These are phyloP conservation scores for Myxocyprinus asiaticus DNA, from an alignment of 2,113 vertebrate species.

Conservation along the genomic window DNA sequence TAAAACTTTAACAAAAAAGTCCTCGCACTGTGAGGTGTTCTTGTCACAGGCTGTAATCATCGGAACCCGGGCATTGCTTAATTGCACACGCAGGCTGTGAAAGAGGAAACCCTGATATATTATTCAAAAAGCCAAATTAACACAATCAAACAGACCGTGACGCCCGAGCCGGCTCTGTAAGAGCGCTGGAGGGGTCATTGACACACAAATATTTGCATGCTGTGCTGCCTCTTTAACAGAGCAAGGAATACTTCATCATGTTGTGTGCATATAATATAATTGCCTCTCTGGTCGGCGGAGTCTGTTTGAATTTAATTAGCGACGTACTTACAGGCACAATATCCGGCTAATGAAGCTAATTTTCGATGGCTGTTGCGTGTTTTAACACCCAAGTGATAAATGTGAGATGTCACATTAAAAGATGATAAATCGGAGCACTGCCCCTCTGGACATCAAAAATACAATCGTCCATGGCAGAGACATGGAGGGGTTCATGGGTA, in stretches of 20 bases:
- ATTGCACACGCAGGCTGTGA: slow-evolving; percentile 42
- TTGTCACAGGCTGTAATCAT: slow-evolving; percentile 19
- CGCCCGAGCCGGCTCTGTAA: background rate
- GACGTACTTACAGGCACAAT: slow-evolving; percentile 50
- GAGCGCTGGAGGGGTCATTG: slow-evolving; percentile 57
- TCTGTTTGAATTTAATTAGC: slow-evolving; percentile 66
- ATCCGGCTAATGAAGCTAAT: slow-evolving; percentile 60
- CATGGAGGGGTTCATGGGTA: slow-evolving; percentile 56
- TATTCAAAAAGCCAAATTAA: slow-evolving; percentile 56
- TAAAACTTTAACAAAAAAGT: background rate
- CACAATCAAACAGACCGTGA: slow-evolving; percentile 50
- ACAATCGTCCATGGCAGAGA: slow-evolving; percentile 20
- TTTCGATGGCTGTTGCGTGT: slow-evolving; percentile 46
- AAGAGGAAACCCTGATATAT: slow-evolving; percentile 50
- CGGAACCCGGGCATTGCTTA: slow-evolving; percentile 32
- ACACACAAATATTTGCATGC: slow-evolving; percentile 66
- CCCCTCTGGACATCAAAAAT: slow-evolving; percentile 61
- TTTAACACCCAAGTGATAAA: slow-evolving; percentile 62
- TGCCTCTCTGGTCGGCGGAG: slow-evolving; percentile 56
- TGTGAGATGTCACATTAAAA: slow-evolving; percentile 60
- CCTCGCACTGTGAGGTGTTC: slow-evolving; percentile 17
- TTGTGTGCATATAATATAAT: slow-evolving; percentile 57
- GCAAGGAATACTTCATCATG: slow-evolving; percentile 60
- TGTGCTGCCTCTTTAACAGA: slow-evolving; percentile 52
- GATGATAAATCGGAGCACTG: slow-evolving; percentile 63